Evolutionary conservation across 2,888 invertebrate species (phyloP), one percentile per base, ranked within the genome.

Genomic region (Trichopoda pennipes): DNA sequence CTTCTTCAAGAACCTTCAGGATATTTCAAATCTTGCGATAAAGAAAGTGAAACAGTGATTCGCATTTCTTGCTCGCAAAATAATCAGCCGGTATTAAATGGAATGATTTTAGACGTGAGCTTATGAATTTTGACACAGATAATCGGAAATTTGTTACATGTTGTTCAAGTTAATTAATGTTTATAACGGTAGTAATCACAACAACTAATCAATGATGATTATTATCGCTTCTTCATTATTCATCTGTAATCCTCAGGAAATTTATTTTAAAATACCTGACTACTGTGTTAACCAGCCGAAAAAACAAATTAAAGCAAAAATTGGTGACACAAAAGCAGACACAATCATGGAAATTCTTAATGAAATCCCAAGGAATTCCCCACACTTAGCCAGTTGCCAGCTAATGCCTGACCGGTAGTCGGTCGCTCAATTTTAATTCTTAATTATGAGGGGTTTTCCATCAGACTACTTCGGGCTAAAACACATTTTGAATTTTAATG

Each of bases 351-450:
- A 47, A 53, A 74, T 69, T 53, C 49, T 49, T 76, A 76, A 68
- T 68, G 44, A 72, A 79, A 79, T 82, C 68, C 72, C 53, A 1
- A 51, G 79, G 79, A 76, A 79, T 68, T 76, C 68, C 79, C 75
- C 44, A 44, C 51, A 82, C 53, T 78, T 81, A 61, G 19, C 42
- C 53, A 12, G 17, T 28, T 44, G 51, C 8, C 28, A 66, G 12
- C 64, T 55, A 56, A n/a, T 79, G 72, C 66, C 75, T 82, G 82
- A 19, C 6, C 19, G 2, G 17, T 17, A 42, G 35, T n/a, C 35
- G 19, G 35, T n/a, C 35, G 19, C 47, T 72, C 16, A 53, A 14
- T 35, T 76, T 72, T 16, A 72, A 63, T 79, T 56, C 75, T 74
- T 75, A 66, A 78, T 17, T 66, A 72, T 8, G 19, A 70, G 44